phyloP scores from a whole-genome alignment of 1,140 invertebrate genomes.

The Scaptodrosophila lebanonensis region DNA sequence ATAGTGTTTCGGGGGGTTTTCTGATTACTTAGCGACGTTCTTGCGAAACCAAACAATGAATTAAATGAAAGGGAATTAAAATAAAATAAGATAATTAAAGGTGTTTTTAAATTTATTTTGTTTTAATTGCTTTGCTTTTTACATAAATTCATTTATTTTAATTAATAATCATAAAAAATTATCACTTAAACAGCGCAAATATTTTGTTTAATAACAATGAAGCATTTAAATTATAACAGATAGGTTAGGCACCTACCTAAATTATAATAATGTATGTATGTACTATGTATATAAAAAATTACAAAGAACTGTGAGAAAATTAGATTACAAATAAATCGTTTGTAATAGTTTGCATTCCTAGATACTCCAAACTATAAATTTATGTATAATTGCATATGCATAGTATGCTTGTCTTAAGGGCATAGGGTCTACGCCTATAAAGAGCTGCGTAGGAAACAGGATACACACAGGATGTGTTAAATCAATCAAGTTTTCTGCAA shows the following conservation, averaged over 20 bases:
- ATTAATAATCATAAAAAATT: slow-evolving; percentile 51
- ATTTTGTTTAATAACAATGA: slow-evolving; percentile 30
- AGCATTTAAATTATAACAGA: slow-evolving; percentile 30
- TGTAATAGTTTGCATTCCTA: too few species aligned
- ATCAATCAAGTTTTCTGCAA: too few species aligned
- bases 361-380: too few species aligned
- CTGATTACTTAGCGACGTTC: too few species aligned
- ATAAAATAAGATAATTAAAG: slow-evolving; percentile 60
- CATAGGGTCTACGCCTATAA: too few species aligned
- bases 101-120: slow-evolving; percentile 27
- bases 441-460: too few species aligned
- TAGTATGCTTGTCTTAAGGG: too few species aligned
- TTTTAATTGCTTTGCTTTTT: slow-evolving; percentile 46
- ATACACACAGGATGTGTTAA: too few species aligned
- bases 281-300: not conserved
- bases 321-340: too few species aligned
- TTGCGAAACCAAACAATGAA: not conserved
- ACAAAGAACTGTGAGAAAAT: too few species aligned
- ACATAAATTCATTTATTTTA: slow-evolving; percentile 64
- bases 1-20: slow-evolving; percentile 27
- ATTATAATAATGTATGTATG: slow-evolving; percentile 12
- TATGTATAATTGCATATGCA: too few species aligned
- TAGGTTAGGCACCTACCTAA: slow-evolving; percentile 12
- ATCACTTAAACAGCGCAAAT: slow-evolving; percentile 68
- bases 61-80: slow-evolving; percentile 29